These are phyloP conservation scores for Tetragonula clypearis DNA, from an alignment of 1,140 invertebrate species.

Conservation along the genomic window DNA sequence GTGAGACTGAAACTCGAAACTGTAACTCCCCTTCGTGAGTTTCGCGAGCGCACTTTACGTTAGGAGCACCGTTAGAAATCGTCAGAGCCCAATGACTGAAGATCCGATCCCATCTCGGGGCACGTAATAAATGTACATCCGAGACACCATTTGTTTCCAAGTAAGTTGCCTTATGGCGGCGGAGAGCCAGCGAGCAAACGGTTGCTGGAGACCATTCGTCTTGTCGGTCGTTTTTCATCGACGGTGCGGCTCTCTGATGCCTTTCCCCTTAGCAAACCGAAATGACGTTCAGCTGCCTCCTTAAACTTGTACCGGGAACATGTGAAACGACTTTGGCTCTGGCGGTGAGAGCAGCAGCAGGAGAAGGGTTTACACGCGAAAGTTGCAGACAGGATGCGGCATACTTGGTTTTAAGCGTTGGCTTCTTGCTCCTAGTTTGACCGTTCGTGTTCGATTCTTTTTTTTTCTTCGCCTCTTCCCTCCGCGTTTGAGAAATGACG, in stretches of 20 bases:
- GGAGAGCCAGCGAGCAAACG: constrained; percentile 39
- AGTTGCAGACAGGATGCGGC: constrained; percentile 12
- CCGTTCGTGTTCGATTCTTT: not conserved
- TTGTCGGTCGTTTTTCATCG: constrained; percentile 71
- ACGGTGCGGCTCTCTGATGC: constrained; percentile 21
- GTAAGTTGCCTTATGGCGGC: constrained; percentile 68
- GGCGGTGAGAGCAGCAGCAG: not conserved
- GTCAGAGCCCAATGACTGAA: too few species aligned
- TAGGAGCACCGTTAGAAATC: too few species aligned
- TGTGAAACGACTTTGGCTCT: not conserved
- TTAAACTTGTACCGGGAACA: not conserved
- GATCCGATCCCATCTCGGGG: too few species aligned
- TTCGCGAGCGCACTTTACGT: too few species aligned
- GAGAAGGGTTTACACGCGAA: not conserved
- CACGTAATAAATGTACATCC: constrained; percentile 62
- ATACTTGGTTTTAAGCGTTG: not conserved
- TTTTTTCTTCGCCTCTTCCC: too few species aligned
- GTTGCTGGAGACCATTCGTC: constrained; percentile 67
- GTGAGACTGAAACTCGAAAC: too few species aligned
- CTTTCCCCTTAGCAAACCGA: not conserved
- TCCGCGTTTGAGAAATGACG: constrained; percentile 17
- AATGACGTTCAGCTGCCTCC: constrained; percentile 41
- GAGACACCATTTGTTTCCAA: constrained; percentile 74
- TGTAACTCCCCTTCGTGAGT: too few species aligned
- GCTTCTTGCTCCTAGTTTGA: not conserved